These are phyloP conservation scores for Unio delphinus DNA, from an alignment of 2,888 invertebrate genomes.

Conservation along the genomic window DNA sequence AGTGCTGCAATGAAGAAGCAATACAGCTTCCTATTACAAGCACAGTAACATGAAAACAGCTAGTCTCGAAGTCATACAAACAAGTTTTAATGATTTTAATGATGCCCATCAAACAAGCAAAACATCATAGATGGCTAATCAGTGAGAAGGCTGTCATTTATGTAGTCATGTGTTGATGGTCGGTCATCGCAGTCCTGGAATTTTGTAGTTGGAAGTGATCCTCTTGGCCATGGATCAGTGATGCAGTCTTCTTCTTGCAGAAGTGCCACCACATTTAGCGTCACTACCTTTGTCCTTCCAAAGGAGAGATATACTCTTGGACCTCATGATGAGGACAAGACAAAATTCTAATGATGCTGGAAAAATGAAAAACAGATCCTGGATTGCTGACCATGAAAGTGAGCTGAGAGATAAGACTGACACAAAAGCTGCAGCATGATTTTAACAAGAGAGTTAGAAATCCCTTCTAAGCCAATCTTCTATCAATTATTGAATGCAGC, in stretches of 20 bases:
- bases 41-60: slow-evolving; percentile 16
- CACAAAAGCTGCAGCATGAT: too few species aligned
- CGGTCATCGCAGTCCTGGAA: slow-evolving; percentile 24
- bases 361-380: too few species aligned
- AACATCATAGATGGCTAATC: slow-evolving; percentile 33
- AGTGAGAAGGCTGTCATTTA: slow-evolving; percentile 24
- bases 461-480: too few species aligned
- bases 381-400: too few species aligned
- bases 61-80: slow-evolving; percentile 23
- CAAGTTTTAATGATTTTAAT: slow-evolving; percentile 16
- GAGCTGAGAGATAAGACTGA: too few species aligned
- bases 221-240: slow-evolving; percentile 22
- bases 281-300: slow-evolving; percentile 20
- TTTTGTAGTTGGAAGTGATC: slow-evolving; percentile 11
- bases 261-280: slow-evolving; percentile 24
- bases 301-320: slow-evolving; percentile 14
- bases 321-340: slow-evolving; percentile 10
- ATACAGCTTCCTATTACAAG: slow-evolving; percentile 17
- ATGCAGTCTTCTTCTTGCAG: slow-evolving; percentile 23
- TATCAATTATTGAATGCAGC: too few species aligned
- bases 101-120: slow-evolving; percentile 30
- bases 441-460: too few species aligned
- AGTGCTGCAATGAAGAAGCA: slow-evolving; percentile 7
- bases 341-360: slow-evolving; percentile 3
- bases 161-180: slow-evolving; percentile 15